These are phyloP conservation scores for Rhyacophila evoluta DNA, from an alignment of 2,888 invertebrate genomes.

Conservation along the genomic window DNA sequence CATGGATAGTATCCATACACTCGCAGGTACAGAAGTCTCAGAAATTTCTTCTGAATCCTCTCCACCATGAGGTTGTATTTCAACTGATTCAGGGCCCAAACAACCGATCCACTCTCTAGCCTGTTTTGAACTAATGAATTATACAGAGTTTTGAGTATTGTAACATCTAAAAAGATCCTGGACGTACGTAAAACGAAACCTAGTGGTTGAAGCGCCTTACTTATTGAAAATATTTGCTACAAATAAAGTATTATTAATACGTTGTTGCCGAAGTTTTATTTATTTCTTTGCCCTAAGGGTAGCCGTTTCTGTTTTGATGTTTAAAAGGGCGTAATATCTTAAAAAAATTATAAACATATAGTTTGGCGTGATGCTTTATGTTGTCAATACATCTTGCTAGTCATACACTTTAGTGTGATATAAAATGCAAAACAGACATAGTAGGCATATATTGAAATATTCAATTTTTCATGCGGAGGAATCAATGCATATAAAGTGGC, in stretches of 20 bases:
- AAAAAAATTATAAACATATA: background rate
- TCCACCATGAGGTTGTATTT: too few species aligned
- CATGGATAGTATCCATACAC: background rate
- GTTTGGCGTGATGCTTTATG: too few species aligned
- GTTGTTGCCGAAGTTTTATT: background rate
- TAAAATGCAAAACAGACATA: background rate
- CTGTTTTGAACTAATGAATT: too few species aligned
- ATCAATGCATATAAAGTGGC: constrained; percentile 44
- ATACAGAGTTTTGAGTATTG: too few species aligned
- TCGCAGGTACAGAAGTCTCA: too few species aligned
- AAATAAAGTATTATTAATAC: too few species aligned
- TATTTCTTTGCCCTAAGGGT: background rate
- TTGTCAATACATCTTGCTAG: background rate
- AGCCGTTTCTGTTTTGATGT: background rate
- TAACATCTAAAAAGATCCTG: too few species aligned
- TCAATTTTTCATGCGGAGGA: constrained; percentile 37
- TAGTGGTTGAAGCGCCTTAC: too few species aligned
- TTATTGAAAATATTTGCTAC: background rate
- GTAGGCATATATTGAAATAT: constrained; percentile 31
- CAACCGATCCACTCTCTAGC: too few species aligned
- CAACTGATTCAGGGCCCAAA: too few species aligned
- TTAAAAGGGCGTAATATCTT: background rate
- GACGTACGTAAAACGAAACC: too few species aligned
- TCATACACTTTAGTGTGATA: background rate
- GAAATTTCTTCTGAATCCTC: too few species aligned